Base-by-base conservation (phyloP, 2,888 invertebrate genomes). In the Myopa testacea region DNA sequence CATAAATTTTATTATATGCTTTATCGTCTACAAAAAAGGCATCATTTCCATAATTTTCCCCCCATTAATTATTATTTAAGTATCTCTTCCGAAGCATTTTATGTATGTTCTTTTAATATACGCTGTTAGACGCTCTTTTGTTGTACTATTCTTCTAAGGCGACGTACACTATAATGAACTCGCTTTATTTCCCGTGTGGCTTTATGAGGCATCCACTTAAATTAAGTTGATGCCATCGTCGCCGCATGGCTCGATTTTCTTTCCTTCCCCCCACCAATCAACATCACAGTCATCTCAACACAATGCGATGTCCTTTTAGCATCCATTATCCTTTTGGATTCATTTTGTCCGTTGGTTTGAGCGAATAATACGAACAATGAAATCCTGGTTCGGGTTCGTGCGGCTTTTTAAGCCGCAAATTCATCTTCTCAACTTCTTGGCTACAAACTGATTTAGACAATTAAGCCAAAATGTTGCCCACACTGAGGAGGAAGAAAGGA, bases 391-490 rank as follows among this genome's bases (percentile, higher is more conserved):
- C 70, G 63, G 75, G 45, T 55, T 19, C 14, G 37, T 55, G 75
- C 68, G 69, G 67, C 45, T 75, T 62, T 70, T 55, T 52, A 67
- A 26, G 50, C 62, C 69, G 58, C 75, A 78, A 70, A 45, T 55
- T 71, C 70, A 37, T 62, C 52, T 19, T 67, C 14, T 34, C 67
- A 67, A 55, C 75, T 75, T 67, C 86, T 88, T 88, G 87, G 85
- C 85, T 85, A 82, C 88, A 88, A 88, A 87, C 85, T 84, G 84
- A 88, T 88, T 88, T 85, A 84, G 87, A 84, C 87, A 88, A 88
- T 88, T 88, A 88, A 87, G 65, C 63, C 74, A 50, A 74, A 63
- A 34, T 40, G 52, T n/a, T 8, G 12, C 50, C n/a, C 67, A 38
- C 68, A 68, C 38, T 45, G 10, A 68, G n/a, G 14, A 19, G 45